These are phyloP conservation scores for Gadopsis marmoratus DNA, from an alignment of 2,797 vertebrate species.

Conservation along the genomic window DNA sequence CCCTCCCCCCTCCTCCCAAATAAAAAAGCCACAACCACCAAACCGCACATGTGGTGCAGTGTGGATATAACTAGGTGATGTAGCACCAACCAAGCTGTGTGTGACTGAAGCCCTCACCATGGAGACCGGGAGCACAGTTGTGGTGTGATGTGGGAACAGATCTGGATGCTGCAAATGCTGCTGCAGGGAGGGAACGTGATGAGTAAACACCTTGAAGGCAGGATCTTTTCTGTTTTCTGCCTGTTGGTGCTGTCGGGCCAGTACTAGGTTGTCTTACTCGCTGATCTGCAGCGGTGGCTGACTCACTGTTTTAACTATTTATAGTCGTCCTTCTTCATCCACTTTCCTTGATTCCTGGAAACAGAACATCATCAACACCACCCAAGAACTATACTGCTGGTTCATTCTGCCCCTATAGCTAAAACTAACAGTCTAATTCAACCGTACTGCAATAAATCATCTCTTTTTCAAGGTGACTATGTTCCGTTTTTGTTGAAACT, in stretches of 20 bases:
- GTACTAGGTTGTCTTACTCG: neutral
- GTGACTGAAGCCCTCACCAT: conserved; percentile 10
- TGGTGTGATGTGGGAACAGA: conserved; percentile 35
- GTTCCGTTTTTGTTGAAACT: neutral
- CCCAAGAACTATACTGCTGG: no score
- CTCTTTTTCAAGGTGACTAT: neutral
- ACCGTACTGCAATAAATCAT: neutral
- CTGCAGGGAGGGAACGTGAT: neutral
- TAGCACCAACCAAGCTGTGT: neutral
- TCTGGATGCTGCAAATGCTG: conserved; percentile 10
- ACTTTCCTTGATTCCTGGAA: neutral
- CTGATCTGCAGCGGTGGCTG: neutral
- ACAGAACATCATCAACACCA: neutral
- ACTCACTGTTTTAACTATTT: neutral
- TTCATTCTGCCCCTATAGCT: neutral
- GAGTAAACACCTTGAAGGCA: neutral
- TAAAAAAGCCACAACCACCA: neutral
- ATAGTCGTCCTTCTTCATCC: neutral
- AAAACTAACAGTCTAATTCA: neutral
- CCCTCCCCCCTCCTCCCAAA: no score
- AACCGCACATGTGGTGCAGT: neutral
- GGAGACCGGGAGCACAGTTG: conserved; percentile 15
- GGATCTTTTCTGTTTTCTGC: neutral
- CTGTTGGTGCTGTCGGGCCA: neutral
- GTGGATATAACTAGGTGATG: conserved; percentile 37